phyloP scores from a whole-genome alignment of 2,888 invertebrate genomes.

The Hartigia nigra region DNA sequence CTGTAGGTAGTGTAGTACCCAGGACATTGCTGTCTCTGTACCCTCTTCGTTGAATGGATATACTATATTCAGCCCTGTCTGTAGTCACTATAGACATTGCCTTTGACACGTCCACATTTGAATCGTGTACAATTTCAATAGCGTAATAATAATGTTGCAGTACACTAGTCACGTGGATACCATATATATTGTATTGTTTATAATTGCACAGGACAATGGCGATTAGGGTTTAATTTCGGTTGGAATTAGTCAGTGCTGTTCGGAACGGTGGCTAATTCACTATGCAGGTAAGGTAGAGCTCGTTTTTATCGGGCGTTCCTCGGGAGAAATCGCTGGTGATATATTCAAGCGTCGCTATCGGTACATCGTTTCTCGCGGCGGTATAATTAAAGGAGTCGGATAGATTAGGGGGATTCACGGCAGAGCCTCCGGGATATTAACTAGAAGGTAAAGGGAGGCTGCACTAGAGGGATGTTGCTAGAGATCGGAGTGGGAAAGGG shows the following conservation, averaged over 20 bases:
- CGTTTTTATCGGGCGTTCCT: conserved; percentile 16
- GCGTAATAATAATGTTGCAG: background rate
- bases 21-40: background rate
- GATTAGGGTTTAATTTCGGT: background rate
- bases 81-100: background rate
- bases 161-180: background rate
- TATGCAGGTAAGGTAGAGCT: background rate
- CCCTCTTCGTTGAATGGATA: background rate
- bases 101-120: background rate
- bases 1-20: background rate
- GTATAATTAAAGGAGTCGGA: conserved; percentile 46
- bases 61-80: background rate
- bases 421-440: conserved; percentile 36
- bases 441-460: conserved; percentile 25
- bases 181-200: background rate
- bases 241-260: background rate
- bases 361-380: conserved; percentile 39
- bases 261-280: background rate
- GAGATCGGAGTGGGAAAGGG: background rate
- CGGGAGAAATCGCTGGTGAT: conserved; percentile 41
- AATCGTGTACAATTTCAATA: background rate
- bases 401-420: conserved; percentile 44
- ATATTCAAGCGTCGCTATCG: conserved; percentile 38
- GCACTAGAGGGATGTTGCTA: background rate
- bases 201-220: background rate